Conservation (phyloP, 2,113 vertebrate species). For the human region GRCh38 chr7:30360501-30361000, state of each 20-base stretch:
- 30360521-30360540: too few relatives aligned
- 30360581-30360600: too few relatives aligned
- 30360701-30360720: not conserved
- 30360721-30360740: not conserved
- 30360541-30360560: too few relatives aligned
- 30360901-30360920: not conserved
- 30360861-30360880: not conserved
- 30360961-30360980: not conserved
- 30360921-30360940: not conserved
- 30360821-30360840: not conserved
- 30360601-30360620: too few relatives aligned
- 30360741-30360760: not conserved
- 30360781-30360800: not conserved
- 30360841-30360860: not conserved
- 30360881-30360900: constrained; percentile 25
- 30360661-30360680: too few relatives aligned
- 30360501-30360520: too few relatives aligned
- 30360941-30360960: not conserved
- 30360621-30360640: too few relatives aligned
- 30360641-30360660: too few relatives aligned
- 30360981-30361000: not conserved
- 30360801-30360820: not conserved
- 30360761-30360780: not conserved
- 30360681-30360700: too few relatives aligned
- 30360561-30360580: too few relatives aligned